phyloP scores from a whole-genome alignment of 1,140 invertebrate genomes.

The Nasonia longicornis region DNA sequence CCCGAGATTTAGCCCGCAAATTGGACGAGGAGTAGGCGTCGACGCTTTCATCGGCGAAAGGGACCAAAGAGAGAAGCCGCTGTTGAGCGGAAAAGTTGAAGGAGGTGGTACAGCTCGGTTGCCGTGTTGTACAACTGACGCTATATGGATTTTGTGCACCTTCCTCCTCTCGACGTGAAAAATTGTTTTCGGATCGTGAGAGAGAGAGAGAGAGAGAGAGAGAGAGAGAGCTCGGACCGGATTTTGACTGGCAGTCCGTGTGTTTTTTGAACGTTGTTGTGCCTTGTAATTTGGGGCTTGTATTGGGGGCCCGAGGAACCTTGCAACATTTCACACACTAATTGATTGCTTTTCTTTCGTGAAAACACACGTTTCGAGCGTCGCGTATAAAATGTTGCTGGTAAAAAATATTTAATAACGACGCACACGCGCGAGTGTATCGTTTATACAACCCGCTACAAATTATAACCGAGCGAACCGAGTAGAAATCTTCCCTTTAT shows the following conservation, averaged over 20 bases:
- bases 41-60: neutral
- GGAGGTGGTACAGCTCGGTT: neutral
- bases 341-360: too few species aligned
- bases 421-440: too few species aligned
- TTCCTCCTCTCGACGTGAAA: slow-evolving; percentile 26
- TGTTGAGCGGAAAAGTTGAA: slow-evolving; percentile 1
- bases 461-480: too few species aligned
- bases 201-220: slow-evolving; percentile 26
- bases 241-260: neutral
- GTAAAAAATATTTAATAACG: too few species aligned
- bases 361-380: too few species aligned
- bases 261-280: neutral
- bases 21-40: neutral
- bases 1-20: slow-evolving; percentile 17
- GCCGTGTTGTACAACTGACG: neutral
- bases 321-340: neutral
- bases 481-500: too few species aligned
- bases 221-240: slow-evolving; percentile 21
- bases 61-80: neutral
- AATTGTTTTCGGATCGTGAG: slow-evolving; percentile 41
- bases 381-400: too few species aligned
- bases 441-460: too few species aligned
- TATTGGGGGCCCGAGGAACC: neutral
- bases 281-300: neutral
- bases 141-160: neutral